Evolutionary conservation across 1,140 invertebrate genomes (phyloP).

Genomic region (Octopus bimaculoides): DNA sequence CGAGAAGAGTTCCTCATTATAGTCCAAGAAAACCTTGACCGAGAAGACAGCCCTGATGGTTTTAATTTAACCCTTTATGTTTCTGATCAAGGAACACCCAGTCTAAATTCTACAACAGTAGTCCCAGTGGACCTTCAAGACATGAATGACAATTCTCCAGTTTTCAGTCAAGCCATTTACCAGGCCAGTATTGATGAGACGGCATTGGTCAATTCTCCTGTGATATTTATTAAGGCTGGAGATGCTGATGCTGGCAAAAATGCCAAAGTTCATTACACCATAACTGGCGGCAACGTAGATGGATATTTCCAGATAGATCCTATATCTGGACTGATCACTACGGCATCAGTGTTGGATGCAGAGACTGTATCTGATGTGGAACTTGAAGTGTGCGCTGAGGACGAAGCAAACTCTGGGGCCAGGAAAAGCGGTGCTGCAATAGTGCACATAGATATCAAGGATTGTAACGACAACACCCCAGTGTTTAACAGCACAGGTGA

Average conservation of each 20-base stretch:
- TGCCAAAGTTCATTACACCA: constrained; percentile 74
- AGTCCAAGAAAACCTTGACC: constrained; percentile 65
- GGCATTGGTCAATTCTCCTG: constrained; percentile 81
- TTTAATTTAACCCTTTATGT: constrained; percentile 80
- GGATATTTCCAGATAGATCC: constrained; percentile 45
- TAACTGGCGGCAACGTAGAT: constrained; percentile 59
- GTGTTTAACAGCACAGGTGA: constrained; percentile 40
- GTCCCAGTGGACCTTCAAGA: constrained; percentile 68
- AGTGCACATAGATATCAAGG: constrained; percentile 49
- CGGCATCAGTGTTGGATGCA: constrained; percentile 59
- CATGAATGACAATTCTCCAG: constrained; percentile 79
- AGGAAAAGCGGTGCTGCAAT: constrained; percentile 68
- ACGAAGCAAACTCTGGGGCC: constrained; percentile 76
- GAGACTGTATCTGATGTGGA: constrained; percentile 32
- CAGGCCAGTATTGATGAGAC: constrained; percentile 84
- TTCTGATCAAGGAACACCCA: constrained; percentile 77
- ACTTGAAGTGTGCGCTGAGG: constrained; percentile 40
- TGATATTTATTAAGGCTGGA: constrained; percentile 56
- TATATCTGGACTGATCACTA: constrained; percentile 85
- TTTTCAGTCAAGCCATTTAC: constrained; percentile 86
- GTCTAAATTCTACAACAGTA: constrained; percentile 52
- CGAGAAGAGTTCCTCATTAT: constrained; percentile 60
- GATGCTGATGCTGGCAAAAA: constrained; percentile 74
- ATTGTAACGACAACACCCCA: constrained; percentile 56
- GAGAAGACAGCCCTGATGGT: constrained; percentile 61